phyloP scores from a whole-genome alignment of 2,797 vertebrate genomes.

The Coccyzus lansbergi region DNA sequence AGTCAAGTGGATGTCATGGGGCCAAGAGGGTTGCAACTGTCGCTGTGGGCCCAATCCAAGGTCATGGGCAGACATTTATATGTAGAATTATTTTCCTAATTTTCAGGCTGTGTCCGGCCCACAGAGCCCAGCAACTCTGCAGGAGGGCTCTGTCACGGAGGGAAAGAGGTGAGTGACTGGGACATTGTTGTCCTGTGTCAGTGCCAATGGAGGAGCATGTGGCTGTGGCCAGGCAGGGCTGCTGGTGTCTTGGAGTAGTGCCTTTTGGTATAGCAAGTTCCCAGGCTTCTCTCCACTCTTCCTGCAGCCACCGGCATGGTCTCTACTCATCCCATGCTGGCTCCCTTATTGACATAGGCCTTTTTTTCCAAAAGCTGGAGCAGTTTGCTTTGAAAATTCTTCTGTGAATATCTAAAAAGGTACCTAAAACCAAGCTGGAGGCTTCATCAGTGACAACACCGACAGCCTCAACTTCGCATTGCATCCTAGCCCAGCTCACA shows the following conservation, averaged over 20 bases:
- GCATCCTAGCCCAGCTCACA: fast-evolving
- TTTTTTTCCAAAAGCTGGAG: neutral
- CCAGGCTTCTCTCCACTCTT: neutral
- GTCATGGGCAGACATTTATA: fast-evolving
- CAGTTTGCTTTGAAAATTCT: neutral
- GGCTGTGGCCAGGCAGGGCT: fast-evolving
- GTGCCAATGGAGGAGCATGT: fast-evolving
- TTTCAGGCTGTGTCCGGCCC: neutral
- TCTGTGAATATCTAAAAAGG: neutral
- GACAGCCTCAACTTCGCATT: fast-evolving
- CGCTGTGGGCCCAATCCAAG: neutral
- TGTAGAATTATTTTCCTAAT: neutral
- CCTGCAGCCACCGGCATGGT: fast-evolving
- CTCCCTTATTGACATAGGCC: fast-evolving
- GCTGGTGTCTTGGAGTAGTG: neutral
- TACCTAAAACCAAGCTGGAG: neutral
- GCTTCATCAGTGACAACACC: neutral
- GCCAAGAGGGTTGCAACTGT: fast-evolving
- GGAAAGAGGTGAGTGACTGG: neutral
- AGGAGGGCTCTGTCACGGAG: fast-evolving
- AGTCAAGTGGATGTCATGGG: fast-evolving
- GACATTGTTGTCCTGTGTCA: fast-evolving
- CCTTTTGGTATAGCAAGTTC: fast-evolving
- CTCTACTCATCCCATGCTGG: fast-evolving
- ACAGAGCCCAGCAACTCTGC: too few species aligned